Evolutionary conservation across 2,888 invertebrate genomes (phyloP).

Genomic region (Colostygia pectinataria): DNA sequence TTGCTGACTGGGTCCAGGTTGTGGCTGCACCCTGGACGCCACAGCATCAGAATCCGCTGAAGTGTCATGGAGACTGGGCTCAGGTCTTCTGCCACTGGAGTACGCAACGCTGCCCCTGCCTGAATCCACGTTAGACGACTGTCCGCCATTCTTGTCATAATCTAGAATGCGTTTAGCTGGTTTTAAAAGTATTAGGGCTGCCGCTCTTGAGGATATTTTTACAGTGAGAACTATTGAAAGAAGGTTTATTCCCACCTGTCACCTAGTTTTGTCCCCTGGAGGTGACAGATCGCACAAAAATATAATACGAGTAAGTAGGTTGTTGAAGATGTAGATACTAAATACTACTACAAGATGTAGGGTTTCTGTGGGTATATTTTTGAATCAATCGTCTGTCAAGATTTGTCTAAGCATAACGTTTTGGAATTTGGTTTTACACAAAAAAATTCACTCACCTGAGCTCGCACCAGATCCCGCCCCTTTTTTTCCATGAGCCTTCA

Average conservation of each 20-base stretch:
- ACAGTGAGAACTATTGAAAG: no score
- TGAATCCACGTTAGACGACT: slow-evolving; percentile 90
- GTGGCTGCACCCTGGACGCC: slow-evolving; percentile 54
- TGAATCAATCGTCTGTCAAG: no score
- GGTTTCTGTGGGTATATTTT: no score
- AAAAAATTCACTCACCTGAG: slow-evolving; percentile 65
- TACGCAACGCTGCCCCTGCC: slow-evolving; percentile 92
- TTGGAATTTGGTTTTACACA: neutral
- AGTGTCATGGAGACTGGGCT: slow-evolving; percentile 76
- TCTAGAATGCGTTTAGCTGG: slow-evolving; percentile 64
- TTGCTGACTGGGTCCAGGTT: slow-evolving; percentile 67
- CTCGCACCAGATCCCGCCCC: slow-evolving; percentile 84
- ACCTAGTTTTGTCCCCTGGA: no score
- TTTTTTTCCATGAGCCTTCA: slow-evolving; percentile 72
- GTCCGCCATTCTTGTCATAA: slow-evolving; percentile 89
- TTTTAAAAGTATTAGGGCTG: slow-evolving; percentile 23
- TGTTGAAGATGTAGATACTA: no score
- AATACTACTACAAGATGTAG: no score
- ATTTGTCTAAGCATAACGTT: no score
- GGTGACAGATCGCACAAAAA: no score
- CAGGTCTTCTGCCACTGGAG: slow-evolving; percentile 86
- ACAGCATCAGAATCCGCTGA: slow-evolving; percentile 84
- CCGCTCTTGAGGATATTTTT: slow-evolving; percentile 4
- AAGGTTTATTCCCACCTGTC: no score
- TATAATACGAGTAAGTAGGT: no score